Evolutionary conservation across 2,113 vertebrate species (phyloP), one percentile per base, ranked within the genome.

Genomic region (Mastomys coucha): DNA sequence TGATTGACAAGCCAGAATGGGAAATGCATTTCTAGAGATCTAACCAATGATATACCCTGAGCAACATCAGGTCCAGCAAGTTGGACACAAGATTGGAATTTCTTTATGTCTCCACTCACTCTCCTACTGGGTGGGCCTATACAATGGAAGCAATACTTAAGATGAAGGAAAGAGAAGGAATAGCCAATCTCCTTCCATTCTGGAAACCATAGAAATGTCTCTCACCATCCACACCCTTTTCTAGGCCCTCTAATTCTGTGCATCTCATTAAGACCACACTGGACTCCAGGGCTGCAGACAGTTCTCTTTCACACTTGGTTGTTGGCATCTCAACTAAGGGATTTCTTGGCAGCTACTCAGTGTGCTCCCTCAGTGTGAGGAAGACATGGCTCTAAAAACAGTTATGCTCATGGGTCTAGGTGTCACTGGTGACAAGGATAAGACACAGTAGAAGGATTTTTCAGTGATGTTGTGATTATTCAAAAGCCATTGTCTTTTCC

Each of bases 251-350:
- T 10, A 5, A 9, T 7, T 26, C 4, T 51, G 17, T 0, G 1
- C 0, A 8, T 24, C 1, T 2, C 12, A 9, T 16, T 1, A 36
- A 56, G 16, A 33, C 31, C 28, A 7, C 9, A 31, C 0, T 28
- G 10, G 10, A 17, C 4, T n/a, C 24, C 0, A 5, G 24, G 8
- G 2, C 26, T 2, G 31, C 0, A 0, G 51, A 39, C 8, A 1
- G 51, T 3, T 42, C 33, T 33, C 51, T 24, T 9, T n/a, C 39
- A 56, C 7, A 2, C 72, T 7, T 33, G 51, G 17, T 2, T 0
- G 17, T 2, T 0, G 6, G 22, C 2, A 56, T 33, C 31, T 69
- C 0, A 0, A 2, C 42, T 42, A 58, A 36, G 11, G 58, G 5
- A 22, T 12, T 28, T 5, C 1, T 91, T 22, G 31, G n/a, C 20